Evolutionary conservation across 2,797 vertebrate species (phyloP).

Genomic region (Parotocinclus haroldoi): DNA sequence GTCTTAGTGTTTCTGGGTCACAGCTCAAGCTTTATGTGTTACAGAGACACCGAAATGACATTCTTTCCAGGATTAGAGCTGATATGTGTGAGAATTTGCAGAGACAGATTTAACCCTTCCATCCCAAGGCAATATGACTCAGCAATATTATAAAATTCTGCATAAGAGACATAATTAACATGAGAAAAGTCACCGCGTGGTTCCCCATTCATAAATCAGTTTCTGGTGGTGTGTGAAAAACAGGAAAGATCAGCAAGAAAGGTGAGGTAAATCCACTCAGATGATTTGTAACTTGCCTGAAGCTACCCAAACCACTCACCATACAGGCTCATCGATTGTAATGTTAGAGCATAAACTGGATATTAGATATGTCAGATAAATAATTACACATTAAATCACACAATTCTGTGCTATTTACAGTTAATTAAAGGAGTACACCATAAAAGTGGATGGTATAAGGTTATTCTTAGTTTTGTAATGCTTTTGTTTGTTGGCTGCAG

Average conservation of each 20-base stretch:
- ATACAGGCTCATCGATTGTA: too few relatives aligned
- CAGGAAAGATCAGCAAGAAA: background rate
- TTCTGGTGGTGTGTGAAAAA: background rate
- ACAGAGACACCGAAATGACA: background rate
- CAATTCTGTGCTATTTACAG: too few relatives aligned
- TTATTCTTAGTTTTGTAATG: too few relatives aligned
- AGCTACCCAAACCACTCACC: background rate
- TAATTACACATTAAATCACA: too few relatives aligned
- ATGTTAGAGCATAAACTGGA: too few relatives aligned
- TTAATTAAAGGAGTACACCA: too few relatives aligned
- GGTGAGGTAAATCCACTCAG: background rate
- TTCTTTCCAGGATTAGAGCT: background rate
- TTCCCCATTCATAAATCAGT: slow-evolving; percentile 12
- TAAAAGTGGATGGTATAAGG: too few relatives aligned
- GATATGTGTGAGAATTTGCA: background rate
- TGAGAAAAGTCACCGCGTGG: background rate
- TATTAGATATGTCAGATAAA: too few relatives aligned
- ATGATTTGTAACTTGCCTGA: slow-evolving; percentile 4
- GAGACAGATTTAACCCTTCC: slow-evolving; percentile 19
- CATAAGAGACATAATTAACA: background rate
- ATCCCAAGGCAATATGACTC: slow-evolving; percentile 35
- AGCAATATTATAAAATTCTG: slow-evolving; percentile 25
- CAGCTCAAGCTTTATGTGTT: background rate
- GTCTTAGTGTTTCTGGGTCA: background rate
- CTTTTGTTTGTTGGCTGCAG: too few relatives aligned